Evolutionary conservation across 37 sponge, comb jelly and placozoan genomes (phyloP).

Genomic region (Geodia barretti): DNA sequence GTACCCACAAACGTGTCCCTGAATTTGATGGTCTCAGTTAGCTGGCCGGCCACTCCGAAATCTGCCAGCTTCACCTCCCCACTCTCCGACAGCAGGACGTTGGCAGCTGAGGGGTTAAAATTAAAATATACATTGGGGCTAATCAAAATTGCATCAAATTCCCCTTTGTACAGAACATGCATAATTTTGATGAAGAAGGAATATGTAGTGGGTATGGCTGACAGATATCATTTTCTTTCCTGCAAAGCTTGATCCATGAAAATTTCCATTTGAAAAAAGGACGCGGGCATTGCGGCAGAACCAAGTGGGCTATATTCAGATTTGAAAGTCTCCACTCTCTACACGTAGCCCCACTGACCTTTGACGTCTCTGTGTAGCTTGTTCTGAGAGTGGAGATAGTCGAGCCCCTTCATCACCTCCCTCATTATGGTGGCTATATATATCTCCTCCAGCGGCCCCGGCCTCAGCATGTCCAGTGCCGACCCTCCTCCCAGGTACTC

Average conservation of each 20-base stretch:
- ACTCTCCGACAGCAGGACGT: constrained; percentile 82
- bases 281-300: too few relatives aligned
- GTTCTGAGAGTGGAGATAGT: constrained; percentile 84
- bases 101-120: constrained; percentile 86
- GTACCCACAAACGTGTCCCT: constrained; percentile 95
- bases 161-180: too few relatives aligned
- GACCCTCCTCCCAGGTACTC: constrained; percentile 97
- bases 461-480: constrained; percentile 75
- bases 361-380: constrained; percentile 94
- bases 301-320: too few relatives aligned
- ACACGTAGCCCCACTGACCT: constrained; percentile 41
- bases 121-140: too few relatives aligned
- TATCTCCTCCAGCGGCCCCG: constrained; percentile 67
- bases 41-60: constrained; percentile 98
- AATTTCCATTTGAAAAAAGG: too few relatives aligned
- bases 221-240: too few relatives aligned
- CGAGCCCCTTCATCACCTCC: constrained; percentile 84
- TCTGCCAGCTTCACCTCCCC: constrained; percentile 97
- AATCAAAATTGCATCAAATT: too few relatives aligned
- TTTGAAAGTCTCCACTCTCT: too few relatives aligned
- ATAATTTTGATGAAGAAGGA: too few relatives aligned
- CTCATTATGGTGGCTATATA: constrained; percentile 90
- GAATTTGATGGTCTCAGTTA: constrained; percentile 87
- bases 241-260: too few relatives aligned
- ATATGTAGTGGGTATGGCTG: too few relatives aligned